Percentiles rank a stretch among this genome's conserved stretches.
phyloP scores from a whole-genome alignment of 2,888 invertebrate species.

The Nudaria mundana region DNA sequence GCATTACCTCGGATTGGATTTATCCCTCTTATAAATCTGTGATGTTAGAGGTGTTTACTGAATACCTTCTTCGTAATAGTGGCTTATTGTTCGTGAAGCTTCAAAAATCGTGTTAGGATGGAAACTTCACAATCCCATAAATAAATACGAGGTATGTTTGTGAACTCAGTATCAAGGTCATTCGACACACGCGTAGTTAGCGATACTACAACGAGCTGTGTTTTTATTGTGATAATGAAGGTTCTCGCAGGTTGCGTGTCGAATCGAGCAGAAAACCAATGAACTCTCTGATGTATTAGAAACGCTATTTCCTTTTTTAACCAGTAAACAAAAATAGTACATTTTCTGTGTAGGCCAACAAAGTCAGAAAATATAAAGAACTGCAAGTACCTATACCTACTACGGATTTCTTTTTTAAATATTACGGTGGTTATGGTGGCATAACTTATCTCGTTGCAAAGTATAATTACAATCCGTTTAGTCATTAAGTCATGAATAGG shows the following conservation, averaged over 20 bases:
- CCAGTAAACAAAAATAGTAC: too few species aligned
- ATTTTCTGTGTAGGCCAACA: too few species aligned
- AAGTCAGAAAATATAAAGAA: too few species aligned
- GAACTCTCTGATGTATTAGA: too few species aligned
- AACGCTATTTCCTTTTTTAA: too few species aligned
- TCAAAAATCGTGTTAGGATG: background rate
- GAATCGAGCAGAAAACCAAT: background rate
- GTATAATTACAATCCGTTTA: too few species aligned
- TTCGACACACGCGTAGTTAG: background rate
- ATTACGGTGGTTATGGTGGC: too few species aligned
- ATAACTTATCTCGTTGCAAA: too few species aligned
- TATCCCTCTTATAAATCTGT: slow-evolving; percentile 1
- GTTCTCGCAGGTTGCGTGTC: background rate
- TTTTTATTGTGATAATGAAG: background rate
- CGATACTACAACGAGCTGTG: background rate
- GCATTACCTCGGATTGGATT: slow-evolving; percentile 1
- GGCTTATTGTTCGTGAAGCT: background rate
- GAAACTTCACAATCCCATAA: background rate
- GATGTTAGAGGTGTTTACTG: slow-evolving; percentile 1
- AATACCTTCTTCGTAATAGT: background rate
- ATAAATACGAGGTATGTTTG: too few species aligned
- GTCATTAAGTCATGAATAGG: too few species aligned
- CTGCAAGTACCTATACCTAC: too few species aligned
- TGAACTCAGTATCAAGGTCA: background rate
- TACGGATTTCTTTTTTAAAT: too few species aligned